Base-by-base conservation (phyloP, 2,888 invertebrate genomes). In the Carterocephalus palaemon region DNA sequence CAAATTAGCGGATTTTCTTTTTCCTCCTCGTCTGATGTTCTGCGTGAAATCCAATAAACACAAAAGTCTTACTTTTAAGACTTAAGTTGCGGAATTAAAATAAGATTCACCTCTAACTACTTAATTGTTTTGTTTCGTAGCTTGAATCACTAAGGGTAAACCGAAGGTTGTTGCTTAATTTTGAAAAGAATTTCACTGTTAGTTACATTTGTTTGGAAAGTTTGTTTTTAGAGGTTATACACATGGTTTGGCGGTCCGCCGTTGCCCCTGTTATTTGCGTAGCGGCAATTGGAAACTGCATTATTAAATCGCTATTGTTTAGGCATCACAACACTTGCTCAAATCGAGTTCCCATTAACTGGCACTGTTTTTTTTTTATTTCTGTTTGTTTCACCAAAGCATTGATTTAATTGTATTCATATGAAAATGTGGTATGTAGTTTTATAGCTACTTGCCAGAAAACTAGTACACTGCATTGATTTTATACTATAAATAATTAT, bases 261-360 rank as follows among this genome's bases (percentile, higher is more conserved):
- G 70, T 64, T 63, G 68, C 77, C 79, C 80, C 72, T 65, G 73
- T 54, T 86, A 84, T 87, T 87, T 86, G 82, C 72, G 54, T 75
- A 78, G 74, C 74, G 78, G 69, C 86, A 86, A 88, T 88, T 87
- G 87, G 77, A 88, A 83, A 84, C 69, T 88, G 87, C 86, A 88
- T 88, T 87, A 88, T 88, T 87, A 85, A 87, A 81, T 60, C 60
- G 72, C 78, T 80, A 82, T 86, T 88, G 87, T 88, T 87, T 86
- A 77, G 76, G 66, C 70, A 70, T 70, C 70, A 71, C 74, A 77
- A 79, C 83, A 84, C 79, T 82, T 74, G 62, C 66, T 58, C 49
- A 59, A 75, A 62, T 59, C 56, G 54, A 56, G 53, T 51, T 55
- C 50, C 48, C 38, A 47, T 47, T 52, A 47, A 51, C 56, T 48